Percentiles rank a stretch among this genome's conserved stretches.
Conservation (phyloP, 2,888 invertebrate genomes). For the Selenia dentaria region DNA sequence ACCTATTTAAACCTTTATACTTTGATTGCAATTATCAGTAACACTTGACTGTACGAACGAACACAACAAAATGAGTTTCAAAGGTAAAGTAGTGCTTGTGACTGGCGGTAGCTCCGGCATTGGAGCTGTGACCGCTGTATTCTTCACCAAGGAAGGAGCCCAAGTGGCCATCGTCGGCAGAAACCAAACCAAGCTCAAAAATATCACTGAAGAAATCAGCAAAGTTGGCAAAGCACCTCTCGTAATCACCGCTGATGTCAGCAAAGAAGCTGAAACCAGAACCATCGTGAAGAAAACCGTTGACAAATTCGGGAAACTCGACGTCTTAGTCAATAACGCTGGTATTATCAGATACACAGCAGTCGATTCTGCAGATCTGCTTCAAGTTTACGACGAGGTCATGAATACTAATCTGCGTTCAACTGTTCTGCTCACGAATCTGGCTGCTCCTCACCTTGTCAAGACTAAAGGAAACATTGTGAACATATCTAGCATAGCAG, state of each 20-base stretch:
- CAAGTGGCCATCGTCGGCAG: conserved; percentile 42
- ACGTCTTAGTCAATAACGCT: too few species aligned
- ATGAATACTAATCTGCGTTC: conserved; percentile 4
- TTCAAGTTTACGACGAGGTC: conserved; percentile 10
- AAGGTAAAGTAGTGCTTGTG: conserved; percentile 42
- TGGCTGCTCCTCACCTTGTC: too few species aligned
- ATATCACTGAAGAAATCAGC: conserved; percentile 25
- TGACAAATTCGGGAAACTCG: too few species aligned
- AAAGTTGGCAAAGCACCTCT: too few species aligned
- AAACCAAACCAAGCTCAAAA: conserved; percentile 35
- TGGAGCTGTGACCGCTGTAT: conserved; percentile 44
- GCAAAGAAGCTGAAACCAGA: conserved; percentile 40
- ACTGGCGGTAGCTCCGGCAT: conserved; percentile 51
- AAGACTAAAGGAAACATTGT: too few species aligned
- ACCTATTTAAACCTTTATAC: too few species aligned
- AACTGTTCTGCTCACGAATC: conserved; percentile 26
- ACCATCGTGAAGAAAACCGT: too few species aligned
- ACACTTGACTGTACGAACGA: too few species aligned
- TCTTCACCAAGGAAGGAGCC: conserved; percentile 45
- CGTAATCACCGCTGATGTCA: conserved; percentile 42
- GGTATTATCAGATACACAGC: too few species aligned
- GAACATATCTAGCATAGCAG: too few species aligned
- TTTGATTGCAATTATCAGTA: too few species aligned
- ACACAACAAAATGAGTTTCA: conserved; percentile 27
- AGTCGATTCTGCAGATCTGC: conserved; percentile 12